These are phyloP conservation scores for Arnoldichthys spilopterus DNA, from an alignment of 2,797 vertebrate species.

Conservation along the genomic window DNA sequence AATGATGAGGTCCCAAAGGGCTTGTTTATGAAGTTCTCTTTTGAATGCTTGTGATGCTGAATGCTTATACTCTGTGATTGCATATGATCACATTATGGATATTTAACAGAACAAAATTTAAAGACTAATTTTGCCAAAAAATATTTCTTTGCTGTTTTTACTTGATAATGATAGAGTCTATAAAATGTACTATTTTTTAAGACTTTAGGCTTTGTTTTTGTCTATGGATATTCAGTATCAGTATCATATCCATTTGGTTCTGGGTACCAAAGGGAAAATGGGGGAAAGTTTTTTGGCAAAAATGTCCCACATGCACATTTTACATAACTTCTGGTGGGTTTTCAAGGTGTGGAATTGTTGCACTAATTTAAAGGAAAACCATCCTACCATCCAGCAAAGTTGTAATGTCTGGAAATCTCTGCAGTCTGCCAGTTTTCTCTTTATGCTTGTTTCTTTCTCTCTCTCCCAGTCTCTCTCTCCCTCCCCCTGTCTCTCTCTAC, in stretches of 20 bases:
- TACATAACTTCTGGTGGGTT: constrained; percentile 27
- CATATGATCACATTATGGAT: neutral
- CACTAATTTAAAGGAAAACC: constrained; percentile 47
- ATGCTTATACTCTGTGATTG: neutral
- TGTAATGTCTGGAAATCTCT: constrained; percentile 57
- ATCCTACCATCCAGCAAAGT: constrained; percentile 39
- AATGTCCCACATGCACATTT: constrained; percentile 1
- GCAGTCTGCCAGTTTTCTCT: constrained; percentile 37
- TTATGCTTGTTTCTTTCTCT: constrained; percentile 25
- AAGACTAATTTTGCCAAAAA: neutral
- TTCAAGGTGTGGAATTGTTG: constrained; percentile 38
- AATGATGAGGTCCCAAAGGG: constrained; percentile 1
- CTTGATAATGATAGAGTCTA: neutral
- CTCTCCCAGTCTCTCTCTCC: constrained; percentile 19
- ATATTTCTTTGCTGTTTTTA: neutral
- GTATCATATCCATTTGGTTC: neutral
- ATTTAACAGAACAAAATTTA: neutral
- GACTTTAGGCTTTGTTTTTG: neutral
- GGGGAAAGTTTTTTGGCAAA: neutral
- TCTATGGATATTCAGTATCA: neutral
- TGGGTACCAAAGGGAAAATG: constrained; percentile 7
- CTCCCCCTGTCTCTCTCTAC: too few species aligned
- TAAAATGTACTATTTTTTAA: too few species aligned
- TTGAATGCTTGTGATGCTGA: neutral
- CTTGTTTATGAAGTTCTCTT: neutral